Conservation (phyloP, 2,113 vertebrate genomes). For the Lathamus discolor region DNA sequence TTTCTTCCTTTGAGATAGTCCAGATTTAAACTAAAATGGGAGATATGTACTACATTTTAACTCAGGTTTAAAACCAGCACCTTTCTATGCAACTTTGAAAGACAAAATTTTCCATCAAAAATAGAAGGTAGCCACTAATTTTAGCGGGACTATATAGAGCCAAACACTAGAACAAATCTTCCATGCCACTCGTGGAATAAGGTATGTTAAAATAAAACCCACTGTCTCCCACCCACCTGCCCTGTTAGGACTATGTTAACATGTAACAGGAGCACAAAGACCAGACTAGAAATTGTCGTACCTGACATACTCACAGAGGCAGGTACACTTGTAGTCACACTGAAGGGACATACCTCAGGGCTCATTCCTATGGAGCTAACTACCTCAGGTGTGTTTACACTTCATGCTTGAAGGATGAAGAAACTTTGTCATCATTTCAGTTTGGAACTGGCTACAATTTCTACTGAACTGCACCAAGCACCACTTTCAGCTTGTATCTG, state of each 20-base stretch:
- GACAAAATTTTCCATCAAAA: not conserved
- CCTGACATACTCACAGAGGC: not conserved
- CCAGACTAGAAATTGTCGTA: not conserved
- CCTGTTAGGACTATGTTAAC: not conserved
- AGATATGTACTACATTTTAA: not conserved
- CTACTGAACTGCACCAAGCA: not conserved
- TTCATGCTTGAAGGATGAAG: not conserved
- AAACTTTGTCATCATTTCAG: not conserved
- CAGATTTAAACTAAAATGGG: not conserved
- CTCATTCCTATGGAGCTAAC: not conserved
- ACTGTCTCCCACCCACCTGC: not conserved
- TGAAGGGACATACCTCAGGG: not conserved
- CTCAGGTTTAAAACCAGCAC: not conserved
- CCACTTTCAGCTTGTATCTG: not conserved
- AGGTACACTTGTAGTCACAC: not conserved
- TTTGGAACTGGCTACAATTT: not conserved
- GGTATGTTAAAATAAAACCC: not conserved
- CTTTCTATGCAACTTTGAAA: not conserved
- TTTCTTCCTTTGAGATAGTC: not conserved
- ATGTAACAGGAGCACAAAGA: not conserved
- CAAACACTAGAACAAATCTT: not conserved
- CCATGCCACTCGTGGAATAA: accelerated
- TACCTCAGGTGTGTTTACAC: not conserved
- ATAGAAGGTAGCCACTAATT: not conserved
- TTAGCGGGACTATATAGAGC: not conserved